Base-by-base conservation (phyloP, 64 coral and sea anemone genomes). In the Pocillopora verrucosa region DNA sequence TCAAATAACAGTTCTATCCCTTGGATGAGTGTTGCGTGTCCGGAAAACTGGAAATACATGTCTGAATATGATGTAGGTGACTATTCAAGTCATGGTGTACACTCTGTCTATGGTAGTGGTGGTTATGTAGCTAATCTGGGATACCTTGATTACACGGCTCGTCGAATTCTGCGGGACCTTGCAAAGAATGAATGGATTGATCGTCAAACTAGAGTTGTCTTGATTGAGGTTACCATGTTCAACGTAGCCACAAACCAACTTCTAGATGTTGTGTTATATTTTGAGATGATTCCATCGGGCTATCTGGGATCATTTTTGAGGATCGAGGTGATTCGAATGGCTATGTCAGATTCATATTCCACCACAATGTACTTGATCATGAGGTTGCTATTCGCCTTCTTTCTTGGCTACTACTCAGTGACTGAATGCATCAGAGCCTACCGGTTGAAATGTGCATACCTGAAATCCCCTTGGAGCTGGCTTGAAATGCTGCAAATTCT, bases 91-190 rank as follows among this genome's bases (percentile, higher is more conserved):
- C 9, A 59, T 72, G 92, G 92, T 34, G 3, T 68, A 89, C 38
- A 76, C 65, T 41, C 70, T 37, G 10, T 62, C 22, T 92, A 92
- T 30, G 77, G 72, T 14, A 74, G 90, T 59, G 90, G 90, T 3
- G 90, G 90, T 10, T 92, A 92, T 26, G 74, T 92, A 14, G 90
- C 82, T 30, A 65, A 92, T 77, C 62, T 92, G n/a, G 90, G 90
- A 45, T 92, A 92, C 22, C 78, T 79, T 77, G 59, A 56, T 9
- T 64, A 67, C 38, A 87, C 83, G 14, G 83, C 74, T 22, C 35
- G 30, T 59, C 16, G 45, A 7, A 36, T 92, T 87, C 41, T 79
- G 35, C 35, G 61, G 11, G 90, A 92, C 60, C 76, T 92, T 36
- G 61, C 51, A 22, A 37, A 19, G 13, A 92, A 92, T 20, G 59